These are phyloP conservation scores for Sinosuthora webbiana DNA, from an alignment of 2,113 vertebrate species.

Conservation along the genomic window DNA sequence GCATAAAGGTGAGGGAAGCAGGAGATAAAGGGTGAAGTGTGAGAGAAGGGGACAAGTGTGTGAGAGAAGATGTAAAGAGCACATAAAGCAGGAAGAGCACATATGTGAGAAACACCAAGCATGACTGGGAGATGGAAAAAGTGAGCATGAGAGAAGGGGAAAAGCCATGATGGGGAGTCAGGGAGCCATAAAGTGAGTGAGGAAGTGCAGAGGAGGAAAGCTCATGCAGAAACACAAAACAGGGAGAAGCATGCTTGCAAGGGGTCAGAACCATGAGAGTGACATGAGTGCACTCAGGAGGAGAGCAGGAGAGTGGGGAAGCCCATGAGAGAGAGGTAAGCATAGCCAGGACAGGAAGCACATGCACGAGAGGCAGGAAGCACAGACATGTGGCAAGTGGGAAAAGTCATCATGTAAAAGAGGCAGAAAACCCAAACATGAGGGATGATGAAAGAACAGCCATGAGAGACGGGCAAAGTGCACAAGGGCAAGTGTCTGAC, in stretches of 20 bases:
- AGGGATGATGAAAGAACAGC: neutral
- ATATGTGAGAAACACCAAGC: neutral
- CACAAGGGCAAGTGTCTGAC: neutral
- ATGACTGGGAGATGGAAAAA: neutral
- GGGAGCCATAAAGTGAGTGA: neutral
- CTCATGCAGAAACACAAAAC: fast-evolving
- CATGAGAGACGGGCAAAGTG: neutral
- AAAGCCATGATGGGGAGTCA: neutral
- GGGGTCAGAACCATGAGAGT: neutral
- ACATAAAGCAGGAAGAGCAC: neutral
- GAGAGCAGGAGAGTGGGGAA: fast-evolving
- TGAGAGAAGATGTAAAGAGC: neutral
- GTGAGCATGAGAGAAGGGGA: neutral
- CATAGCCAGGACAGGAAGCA: neutral
- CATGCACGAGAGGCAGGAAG: neutral
- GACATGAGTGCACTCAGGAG: neutral
- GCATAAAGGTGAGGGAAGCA: neutral
- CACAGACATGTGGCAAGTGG: neutral
- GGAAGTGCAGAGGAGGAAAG: fast-evolving
- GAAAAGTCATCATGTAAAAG: neutral
- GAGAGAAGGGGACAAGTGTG: neutral
- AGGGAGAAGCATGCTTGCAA: neutral
- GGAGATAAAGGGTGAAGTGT: neutral
- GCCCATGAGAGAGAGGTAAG: neutral
- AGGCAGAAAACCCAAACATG: fast-evolving